phyloP scores from a whole-genome alignment of 2,113 vertebrate genomes.

The Prietella phreatophila region DNA sequence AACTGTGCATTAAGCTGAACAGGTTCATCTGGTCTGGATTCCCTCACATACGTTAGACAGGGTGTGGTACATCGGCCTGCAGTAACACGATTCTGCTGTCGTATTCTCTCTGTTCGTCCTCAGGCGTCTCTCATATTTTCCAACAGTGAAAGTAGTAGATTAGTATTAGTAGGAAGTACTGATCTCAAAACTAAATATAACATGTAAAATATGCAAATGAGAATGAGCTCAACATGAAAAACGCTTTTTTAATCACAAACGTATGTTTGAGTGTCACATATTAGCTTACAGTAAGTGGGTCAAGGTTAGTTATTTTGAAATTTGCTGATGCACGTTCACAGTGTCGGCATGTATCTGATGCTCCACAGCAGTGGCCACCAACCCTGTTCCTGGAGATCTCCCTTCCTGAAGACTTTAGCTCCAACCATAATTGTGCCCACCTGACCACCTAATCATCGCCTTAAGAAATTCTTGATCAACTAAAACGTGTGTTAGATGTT shows the following conservation, averaged over 20 bases:
- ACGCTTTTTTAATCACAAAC: not conserved
- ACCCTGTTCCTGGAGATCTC: too few species aligned
- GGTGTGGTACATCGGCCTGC: conserved; percentile 57
- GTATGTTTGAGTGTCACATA: not conserved
- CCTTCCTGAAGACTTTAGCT: too few species aligned
- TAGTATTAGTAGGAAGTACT: not conserved
- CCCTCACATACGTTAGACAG: conserved; percentile 16
- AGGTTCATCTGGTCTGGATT: conserved; percentile 71
- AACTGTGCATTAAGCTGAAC: conserved; percentile 57
- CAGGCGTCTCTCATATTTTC: conserved; percentile 10
- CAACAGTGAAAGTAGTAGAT: not conserved
- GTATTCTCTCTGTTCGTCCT: conserved; percentile 17
- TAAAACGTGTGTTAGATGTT: too few species aligned
- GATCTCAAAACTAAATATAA: not conserved
- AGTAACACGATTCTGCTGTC: conserved; percentile 62
- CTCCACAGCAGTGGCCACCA: not conserved
- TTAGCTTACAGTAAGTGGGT: not conserved
- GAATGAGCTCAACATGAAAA: not conserved
- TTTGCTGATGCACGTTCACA: not conserved
- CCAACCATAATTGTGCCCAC: too few species aligned
- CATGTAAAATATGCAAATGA: not conserved
- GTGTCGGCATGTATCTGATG: not conserved
- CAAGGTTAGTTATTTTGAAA: not conserved
- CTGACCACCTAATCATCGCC: too few species aligned
- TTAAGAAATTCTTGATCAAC: too few species aligned